Evolutionary conservation across 2,888 invertebrate species (phyloP), one percentile per base, ranked within the genome.

Genomic region (Nomada flava): DNA sequence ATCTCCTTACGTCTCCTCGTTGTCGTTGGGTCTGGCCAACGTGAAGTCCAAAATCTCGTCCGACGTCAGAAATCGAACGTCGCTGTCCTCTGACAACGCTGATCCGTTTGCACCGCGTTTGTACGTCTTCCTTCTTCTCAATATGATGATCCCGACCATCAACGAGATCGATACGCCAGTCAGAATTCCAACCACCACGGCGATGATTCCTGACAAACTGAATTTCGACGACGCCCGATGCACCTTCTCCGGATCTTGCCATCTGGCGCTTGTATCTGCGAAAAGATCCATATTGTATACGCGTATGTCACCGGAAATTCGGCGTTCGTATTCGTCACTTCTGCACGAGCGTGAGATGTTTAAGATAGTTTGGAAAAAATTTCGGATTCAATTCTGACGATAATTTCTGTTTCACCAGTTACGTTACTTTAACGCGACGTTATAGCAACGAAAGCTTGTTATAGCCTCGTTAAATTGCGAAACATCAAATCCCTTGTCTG

Each of bases 31-130:
- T 55, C 91, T 92, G 2, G 94, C 94, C 67, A 95, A 82, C 78
- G 92, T 94, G 83, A 95, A 95, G 89, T 95, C 95, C 20, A 95
- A 89, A 53, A 94, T 91, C 87, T 95, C 95, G 76, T 95, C 95
- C 42, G 94, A 94, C 1, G 95, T 95, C 59, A 95, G 91, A 90
- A 94, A 95, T 76, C 95, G 91, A 0, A 95, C 95, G 84, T 95
- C 95, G 69, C 95, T 95, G 82, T 94, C 94, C 47, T 94, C 94
- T n/a, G 93, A 92, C 11, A 93, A 90, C 18, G 91, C 91, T 23
- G 93, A 92, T 18, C 90, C 88, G 57, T 89, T 91, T n/a, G 86
- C 79, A 11, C 89, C 84, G 26, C 92, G 86, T 77, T 92, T 92
- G 71, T 91, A 92, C 23, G 85, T 88, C 75, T 90, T 92, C 18